Conservation (phyloP, 2,113 vertebrate genomes). For the Nanorana parkeri region DNA sequence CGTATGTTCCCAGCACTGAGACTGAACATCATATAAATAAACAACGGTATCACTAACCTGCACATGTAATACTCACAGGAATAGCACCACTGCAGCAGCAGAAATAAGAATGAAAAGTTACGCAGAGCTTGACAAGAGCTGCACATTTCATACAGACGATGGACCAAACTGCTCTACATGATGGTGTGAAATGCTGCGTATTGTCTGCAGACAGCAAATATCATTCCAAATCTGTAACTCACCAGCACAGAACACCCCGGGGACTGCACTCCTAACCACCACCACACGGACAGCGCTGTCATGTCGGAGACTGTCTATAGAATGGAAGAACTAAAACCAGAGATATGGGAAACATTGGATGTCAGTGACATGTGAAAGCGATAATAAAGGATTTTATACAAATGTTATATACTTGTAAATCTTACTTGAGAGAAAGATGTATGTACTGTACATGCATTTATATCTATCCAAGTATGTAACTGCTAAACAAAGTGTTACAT, state of each 20-base stretch:
- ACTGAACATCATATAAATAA: neutral
- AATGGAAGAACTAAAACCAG: slow-evolving; percentile 76
- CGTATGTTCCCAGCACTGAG: neutral
- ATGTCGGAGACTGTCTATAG: slow-evolving; percentile 75
- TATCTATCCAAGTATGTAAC: too few relatives aligned
- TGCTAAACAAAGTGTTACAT: too few relatives aligned
- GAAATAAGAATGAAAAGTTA: neutral
- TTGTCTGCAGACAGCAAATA: neutral
- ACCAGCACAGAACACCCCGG: slow-evolving; percentile 95
- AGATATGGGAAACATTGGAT: neutral
- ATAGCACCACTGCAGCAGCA: neutral
- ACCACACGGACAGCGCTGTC: slow-evolving; percentile 81
- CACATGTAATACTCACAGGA: neutral
- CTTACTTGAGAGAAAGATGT: too few relatives aligned
- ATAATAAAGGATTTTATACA: neutral
- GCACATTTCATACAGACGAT: neutral
- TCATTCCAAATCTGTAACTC: slow-evolving; percentile 41
- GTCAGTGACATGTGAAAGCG: neutral
- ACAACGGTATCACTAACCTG: too few relatives aligned
- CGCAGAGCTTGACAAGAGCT: neutral
- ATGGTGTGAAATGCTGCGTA: neutral
- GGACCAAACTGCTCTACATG: neutral
- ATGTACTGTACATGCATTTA: too few relatives aligned
- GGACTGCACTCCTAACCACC: slow-evolving; percentile 87
- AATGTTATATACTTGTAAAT: too few relatives aligned